Conservation (phyloP, 2,113 vertebrate genomes). For the Dromiciops gliroides region DNA sequence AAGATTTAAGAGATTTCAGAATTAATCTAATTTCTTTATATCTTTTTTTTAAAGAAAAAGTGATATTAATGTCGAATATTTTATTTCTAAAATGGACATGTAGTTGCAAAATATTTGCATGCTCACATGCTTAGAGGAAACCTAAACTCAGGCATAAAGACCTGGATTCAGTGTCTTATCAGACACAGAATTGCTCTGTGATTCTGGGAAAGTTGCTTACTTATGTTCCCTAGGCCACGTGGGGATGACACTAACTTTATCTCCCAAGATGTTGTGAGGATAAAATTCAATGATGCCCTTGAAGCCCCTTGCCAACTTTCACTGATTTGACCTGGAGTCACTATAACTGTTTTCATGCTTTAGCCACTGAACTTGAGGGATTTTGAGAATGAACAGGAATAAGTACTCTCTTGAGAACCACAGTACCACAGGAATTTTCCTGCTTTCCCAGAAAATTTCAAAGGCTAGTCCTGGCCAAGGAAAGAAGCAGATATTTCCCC, state of each 20-base stretch:
- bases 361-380: constrained; percentile 20
- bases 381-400: constrained; percentile 44
- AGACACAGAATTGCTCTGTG: not conserved
- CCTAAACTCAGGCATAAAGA: not conserved
- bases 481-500: constrained; percentile 43
- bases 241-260: not conserved
- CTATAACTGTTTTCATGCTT: not conserved
- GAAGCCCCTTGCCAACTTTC: no score
- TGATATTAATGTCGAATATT: not conserved
- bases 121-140: constrained; percentile 19
- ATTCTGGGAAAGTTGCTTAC: not conserved
- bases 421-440: constrained; percentile 15
- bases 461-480: constrained; percentile 11
- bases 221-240: no score
- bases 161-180: not conserved
- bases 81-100: constrained; percentile 52
- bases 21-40: constrained; percentile 8
- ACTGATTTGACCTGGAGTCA: not conserved
- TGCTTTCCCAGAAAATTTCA: constrained; percentile 41
- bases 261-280: not conserved
- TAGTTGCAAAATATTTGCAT: constrained; percentile 29
- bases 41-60: constrained; percentile 34
- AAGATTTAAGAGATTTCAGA: constrained; percentile 37
- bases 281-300: not conserved
- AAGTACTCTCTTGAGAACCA: constrained; percentile 33